Evolutionary conservation across 2,113 vertebrate species (phyloP), one percentile per base, ranked within the genome.

Genomic region (Corapipo altera): DNA sequence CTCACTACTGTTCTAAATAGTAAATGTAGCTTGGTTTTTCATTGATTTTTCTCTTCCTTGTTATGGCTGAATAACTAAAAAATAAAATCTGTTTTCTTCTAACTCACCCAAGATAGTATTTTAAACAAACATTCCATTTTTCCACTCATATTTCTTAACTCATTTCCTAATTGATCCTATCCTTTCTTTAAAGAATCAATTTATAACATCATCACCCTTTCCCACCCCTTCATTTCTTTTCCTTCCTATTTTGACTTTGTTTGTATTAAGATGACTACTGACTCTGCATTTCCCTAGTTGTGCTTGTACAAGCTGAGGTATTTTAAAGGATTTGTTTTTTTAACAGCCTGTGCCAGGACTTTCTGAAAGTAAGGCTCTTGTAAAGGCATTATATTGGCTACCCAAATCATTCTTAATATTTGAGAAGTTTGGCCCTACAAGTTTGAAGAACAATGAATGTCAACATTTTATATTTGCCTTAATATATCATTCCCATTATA

Each of bases 321-420:
- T 89, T 96, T 91, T 49, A 75, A 89, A 44, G 41, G 72, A 59
- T 91, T 61, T 95, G 55, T 11, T 61, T 80, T 85, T 93, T 78
- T 90, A 33, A n/a, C 23, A 49, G 41, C 58, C 24, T 83, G 12
- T 88, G 39, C 48, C 72, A 90, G 39, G 51, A 59, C 32, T 72
- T 91, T 81, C 32, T 70, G 78, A 89, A 85, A 88, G 37, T 72
- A 54, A 85, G 37, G 22, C 41, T 75, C n/a, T 61, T 75, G 54
- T 44, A 64, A 80, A 86, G 30, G 35, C 61, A 89, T 92, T 88
- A 30, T 64, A 37, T 64, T 84, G 48, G 41, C 69, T 66, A 52
- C 24, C 12, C 37, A 61, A 96, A 86, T 69, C 5, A 69, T 67
- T 78, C 41, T 49, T 85, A 69, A 26, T 41, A 48, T 86, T 90